These are phyloP conservation scores for Aphaenogaster floridana DNA, from an alignment of 1,140 invertebrate species.

Conservation along the genomic window DNA sequence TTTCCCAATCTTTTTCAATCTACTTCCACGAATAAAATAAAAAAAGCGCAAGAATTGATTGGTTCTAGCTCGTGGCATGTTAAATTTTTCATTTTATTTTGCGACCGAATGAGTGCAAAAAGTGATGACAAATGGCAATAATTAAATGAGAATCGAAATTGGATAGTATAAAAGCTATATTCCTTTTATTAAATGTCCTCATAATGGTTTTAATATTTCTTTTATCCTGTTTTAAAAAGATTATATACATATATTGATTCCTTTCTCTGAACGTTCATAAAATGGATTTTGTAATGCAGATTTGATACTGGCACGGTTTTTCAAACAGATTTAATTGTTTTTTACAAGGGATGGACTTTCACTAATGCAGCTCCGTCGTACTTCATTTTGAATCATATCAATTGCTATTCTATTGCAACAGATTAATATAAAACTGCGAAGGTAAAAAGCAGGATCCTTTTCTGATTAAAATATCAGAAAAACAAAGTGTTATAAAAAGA, in stretches of 20 bases:
- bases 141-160: conserved; percentile 39
- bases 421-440: conserved; percentile 9
- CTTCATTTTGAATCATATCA: neutral
- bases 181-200: conserved; percentile 1
- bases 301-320: neutral
- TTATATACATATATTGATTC: neutral
- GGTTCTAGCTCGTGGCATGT: neutral
- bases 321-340: conserved; percentile 14
- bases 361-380: neutral
- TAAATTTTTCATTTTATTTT: conserved; percentile 16
- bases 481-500: neutral
- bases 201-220: conserved; percentile 10
- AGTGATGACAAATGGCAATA: neutral
- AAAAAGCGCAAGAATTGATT: neutral
- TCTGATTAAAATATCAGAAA: conserved; percentile 9
- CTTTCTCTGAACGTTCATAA: neutral
- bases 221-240: neutral
- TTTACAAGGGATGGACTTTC: neutral
- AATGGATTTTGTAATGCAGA: neutral
- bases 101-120: neutral
- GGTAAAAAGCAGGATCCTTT: neutral
- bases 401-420: neutral
- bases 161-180: neutral
- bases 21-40: neutral
- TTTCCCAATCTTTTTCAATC: neutral